Percentiles rank a stretch among this genome's conserved stretches.
Conservation (phyloP, 2,888 invertebrate species). For the Monopis laevigella region DNA sequence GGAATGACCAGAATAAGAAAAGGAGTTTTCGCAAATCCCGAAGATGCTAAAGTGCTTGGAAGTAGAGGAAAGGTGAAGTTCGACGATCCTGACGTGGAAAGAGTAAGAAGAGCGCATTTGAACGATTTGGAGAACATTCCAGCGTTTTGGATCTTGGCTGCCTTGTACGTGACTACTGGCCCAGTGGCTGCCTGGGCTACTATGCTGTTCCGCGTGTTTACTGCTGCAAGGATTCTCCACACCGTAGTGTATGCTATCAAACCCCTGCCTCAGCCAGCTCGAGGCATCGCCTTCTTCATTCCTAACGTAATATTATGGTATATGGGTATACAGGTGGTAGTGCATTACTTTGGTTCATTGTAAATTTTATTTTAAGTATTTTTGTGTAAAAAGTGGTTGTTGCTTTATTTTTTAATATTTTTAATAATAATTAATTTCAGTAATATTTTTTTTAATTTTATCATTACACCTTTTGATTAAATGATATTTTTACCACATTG, state of each 20-base stretch:
- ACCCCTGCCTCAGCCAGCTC: constrained; percentile 67
- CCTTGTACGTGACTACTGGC: constrained; percentile 68
- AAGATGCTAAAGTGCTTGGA: constrained; percentile 12
- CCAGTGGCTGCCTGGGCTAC: constrained; percentile 51
- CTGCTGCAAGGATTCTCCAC: constrained; percentile 66
- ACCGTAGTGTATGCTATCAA: constrained; percentile 72
- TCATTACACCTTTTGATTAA: neutral
- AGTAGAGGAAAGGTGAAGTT: constrained; percentile 41
- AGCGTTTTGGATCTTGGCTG: constrained; percentile 69
- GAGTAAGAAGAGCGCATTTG: constrained; percentile 66
- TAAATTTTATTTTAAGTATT: constrained; percentile 10
- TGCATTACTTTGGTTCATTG: constrained; percentile 26
- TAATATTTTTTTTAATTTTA: neutral
- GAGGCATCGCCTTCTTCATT: constrained; percentile 37
- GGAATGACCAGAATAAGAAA: constrained; percentile 19
- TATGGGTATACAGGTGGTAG: constrained; percentile 40
- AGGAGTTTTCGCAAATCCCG: constrained; percentile 18
- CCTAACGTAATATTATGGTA: constrained; percentile 36
- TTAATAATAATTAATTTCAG: neutral
- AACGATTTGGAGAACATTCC: constrained; percentile 80
- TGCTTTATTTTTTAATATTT: neutral
- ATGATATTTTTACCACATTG: neutral
- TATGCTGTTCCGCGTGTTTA: constrained; percentile 56
- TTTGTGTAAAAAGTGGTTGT: neutral
- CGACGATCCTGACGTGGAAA: constrained; percentile 42